These are phyloP conservation scores for Trachymyrmex cornetzi DNA, from an alignment of 1,140 invertebrate genomes.

Conservation along the genomic window DNA sequence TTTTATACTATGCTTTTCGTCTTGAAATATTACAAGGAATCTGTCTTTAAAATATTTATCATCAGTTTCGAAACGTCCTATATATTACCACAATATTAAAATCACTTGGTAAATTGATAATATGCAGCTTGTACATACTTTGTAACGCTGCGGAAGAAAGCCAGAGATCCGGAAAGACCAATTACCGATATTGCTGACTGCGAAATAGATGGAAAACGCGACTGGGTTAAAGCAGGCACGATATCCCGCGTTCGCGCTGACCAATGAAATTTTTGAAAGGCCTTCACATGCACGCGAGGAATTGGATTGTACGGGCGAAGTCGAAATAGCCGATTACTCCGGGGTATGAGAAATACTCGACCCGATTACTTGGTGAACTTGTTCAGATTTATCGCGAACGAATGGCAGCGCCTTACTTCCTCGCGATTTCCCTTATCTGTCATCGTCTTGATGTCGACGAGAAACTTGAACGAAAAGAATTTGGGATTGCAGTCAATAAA, in stretches of 20 bases:
- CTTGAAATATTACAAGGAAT: too few relatives aligned
- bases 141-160: constrained; percentile 25
- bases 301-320: constrained; percentile 54
- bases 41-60: too few relatives aligned
- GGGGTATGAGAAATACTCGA: constrained; percentile 47
- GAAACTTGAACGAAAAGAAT: constrained; percentile 47
- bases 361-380: constrained; percentile 17
- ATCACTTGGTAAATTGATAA: neutral
- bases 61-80: too few relatives aligned
- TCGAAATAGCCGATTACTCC: constrained; percentile 61
- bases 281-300: constrained; percentile 56
- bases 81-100: constrained; percentile 9
- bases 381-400: constrained; percentile 47
- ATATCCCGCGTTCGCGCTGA: constrained; percentile 62
- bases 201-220: constrained; percentile 60
- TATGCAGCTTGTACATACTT: constrained; percentile 2
- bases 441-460: constrained; percentile 55
- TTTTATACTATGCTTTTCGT: too few relatives aligned
- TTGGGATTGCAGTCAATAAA: constrained; percentile 56
- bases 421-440: constrained; percentile 59
- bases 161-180: constrained; percentile 58
- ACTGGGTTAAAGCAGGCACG: constrained; percentile 22
- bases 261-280: constrained; percentile 68
- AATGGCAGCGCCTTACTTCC: constrained; percentile 45
- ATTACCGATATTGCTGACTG: constrained; percentile 70